Conservation (phyloP, 2,888 invertebrate genomes). For the Esperia sulphurella region DNA sequence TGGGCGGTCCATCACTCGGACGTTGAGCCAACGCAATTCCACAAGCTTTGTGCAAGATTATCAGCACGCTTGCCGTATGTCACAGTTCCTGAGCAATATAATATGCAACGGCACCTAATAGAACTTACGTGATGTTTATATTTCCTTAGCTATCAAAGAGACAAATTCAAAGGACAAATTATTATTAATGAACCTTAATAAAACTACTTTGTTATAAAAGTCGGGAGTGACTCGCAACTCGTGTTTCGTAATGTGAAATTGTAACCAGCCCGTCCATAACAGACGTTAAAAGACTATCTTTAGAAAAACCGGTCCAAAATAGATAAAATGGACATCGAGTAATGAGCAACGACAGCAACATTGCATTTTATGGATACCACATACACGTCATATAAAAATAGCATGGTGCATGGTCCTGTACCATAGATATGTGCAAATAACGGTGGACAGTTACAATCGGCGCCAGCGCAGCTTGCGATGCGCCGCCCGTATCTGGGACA, state of each 20-base stretch:
- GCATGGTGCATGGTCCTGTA: slow-evolving; percentile 1
- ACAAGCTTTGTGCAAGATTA: slow-evolving; percentile 42
- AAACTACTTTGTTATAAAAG: no score
- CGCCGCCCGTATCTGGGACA: slow-evolving; percentile 70
- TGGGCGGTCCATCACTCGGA: slow-evolving; percentile 54
- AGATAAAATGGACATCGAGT: not conserved
- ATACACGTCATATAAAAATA: slow-evolving; percentile 2
- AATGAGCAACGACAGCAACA: not conserved
- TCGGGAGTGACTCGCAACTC: not conserved
- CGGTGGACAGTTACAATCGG: slow-evolving; percentile 68
- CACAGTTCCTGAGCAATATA: not conserved
- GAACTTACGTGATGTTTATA: no score
- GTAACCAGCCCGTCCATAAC: not conserved
- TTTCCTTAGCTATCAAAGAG: no score
- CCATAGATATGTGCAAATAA: slow-evolving; percentile 3
- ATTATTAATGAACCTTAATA: no score
- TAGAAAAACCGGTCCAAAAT: slow-evolving; percentile 4
- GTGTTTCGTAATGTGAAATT: not conserved
- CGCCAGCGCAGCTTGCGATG: slow-evolving; percentile 70
- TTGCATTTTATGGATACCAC: slow-evolving; percentile 2
- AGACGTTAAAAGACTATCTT: not conserved
- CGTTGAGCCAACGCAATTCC: slow-evolving; percentile 36
- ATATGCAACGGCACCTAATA: not conserved
- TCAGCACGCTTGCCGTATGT: not conserved
- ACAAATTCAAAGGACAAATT: no score